Evolutionary conservation across 2,113 vertebrate species (phyloP), one percentile per base, ranked within the genome.

Genomic region (Melanostigma gelatinosum): DNA sequence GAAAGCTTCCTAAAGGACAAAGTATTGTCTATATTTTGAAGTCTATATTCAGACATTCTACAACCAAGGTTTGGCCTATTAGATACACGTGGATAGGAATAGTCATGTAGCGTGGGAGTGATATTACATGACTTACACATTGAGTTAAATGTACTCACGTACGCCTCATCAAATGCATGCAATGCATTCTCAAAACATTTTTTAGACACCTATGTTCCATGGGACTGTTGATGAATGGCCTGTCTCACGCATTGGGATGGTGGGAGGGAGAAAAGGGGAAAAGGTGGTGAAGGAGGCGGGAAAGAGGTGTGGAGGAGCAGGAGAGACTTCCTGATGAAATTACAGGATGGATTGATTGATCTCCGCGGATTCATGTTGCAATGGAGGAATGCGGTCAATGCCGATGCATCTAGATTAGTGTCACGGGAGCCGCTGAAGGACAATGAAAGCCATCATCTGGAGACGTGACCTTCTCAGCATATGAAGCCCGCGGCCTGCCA

Each of bases 401-500:
- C 91, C 86, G 93, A 95, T 93, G 91, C 86, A 90, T 93, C 91
- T 89, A 89, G 92, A 93, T 94, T 93, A 90, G 90, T 92, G 92
- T 94, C 92, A 90, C 88, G 87, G 87, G 89, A 91, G 77, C 68
- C 5, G 82, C 88, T 90, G 92, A 94, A 95, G 93, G 94, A 93
- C 93, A 91, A 90, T 89, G 88, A 85, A 82, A 83, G 72, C 82
- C 79, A 85, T 75, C 77, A 82, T 87, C 90, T 73, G 58, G 91
- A 88, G 93, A 93, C 63, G 57, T 92, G 92, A 95, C 93, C 94
- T 95, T 92, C 89, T 85, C 84, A 74, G 73, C 72, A 85, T 88
- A 87, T 79, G 85, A 87, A 84, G 75, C 84, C 80, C 77, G 48
- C 72, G 55, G 77, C 64, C 22, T 54, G 82, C 36, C 85, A 88